Base-by-base conservation (phyloP, 2,888 invertebrate genomes). In the Amiota minor region DNA sequence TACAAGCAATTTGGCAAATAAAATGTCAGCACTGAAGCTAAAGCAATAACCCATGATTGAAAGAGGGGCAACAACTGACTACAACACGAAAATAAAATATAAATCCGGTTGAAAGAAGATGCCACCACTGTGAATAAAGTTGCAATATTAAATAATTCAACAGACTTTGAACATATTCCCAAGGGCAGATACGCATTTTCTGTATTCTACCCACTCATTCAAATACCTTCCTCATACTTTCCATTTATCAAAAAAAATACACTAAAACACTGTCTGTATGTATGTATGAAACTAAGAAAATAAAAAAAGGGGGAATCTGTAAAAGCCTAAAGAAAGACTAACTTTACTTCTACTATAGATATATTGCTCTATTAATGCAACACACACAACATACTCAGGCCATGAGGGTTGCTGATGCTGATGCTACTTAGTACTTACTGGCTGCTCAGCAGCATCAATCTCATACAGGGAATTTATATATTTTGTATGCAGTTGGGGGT, bases 1-100 rank as follows among this genome's bases (percentile, higher is more conserved):
- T 84, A 84, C 86, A 80, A 86, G 86, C 86, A 83, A 86, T 86
- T 86, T 86, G 86, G 75, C 86, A 86, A 86, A 86, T 86, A 83
- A 83, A 83, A 86, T 86, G 86, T 85, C 83, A 85, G 83, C 86
- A 80, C 77, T 76, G 74, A 35, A 49, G 59, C 46, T 45, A 67
- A 16, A 64, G 71, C 47, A 59, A 49, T 53, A 35, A 35, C 6
- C 35, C 35, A 35, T 9, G 49, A 20, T 67, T 59, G 59, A 20
- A 59, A 6, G 35, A 23, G 16, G 56, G 14, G 16, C 14, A 53
- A 53, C 14, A 10, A 16, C 12, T 16, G 47, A 65, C 45, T 46
- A 35, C 64, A 64, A 64, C 9, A 46, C 10, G n/a, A 49, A 16
- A 49, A 65, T 50, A 68, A 50, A 68, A 53, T 46, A 64, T 64